Evolutionary conservation across 2,797 vertebrate genomes (phyloP).

Genomic region (Graptemys geographica): DNA sequence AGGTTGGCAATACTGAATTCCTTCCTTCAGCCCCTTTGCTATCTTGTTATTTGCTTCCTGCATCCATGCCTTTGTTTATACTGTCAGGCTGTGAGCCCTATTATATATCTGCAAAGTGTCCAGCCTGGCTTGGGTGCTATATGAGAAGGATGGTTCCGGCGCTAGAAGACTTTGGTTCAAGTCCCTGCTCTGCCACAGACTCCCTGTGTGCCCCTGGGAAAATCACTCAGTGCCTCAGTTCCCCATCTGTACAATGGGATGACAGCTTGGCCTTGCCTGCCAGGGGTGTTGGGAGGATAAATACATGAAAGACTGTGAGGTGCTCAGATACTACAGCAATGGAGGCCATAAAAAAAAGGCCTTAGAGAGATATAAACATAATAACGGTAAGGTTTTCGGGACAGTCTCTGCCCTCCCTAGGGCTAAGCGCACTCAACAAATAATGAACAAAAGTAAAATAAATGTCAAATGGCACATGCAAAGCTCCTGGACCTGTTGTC

Average conservation of each 20-base stretch:
- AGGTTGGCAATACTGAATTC: not conserved
- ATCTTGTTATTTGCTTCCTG: not conserved
- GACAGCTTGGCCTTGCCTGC: not conserved
- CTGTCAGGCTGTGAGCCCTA: not conserved
- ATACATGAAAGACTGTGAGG: constrained; percentile 35
- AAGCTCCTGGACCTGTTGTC: constrained; percentile 67
- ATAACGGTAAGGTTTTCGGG: constrained; percentile 45
- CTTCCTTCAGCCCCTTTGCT: not conserved
- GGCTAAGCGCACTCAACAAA: constrained; percentile 73
- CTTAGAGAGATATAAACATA: constrained; percentile 70
- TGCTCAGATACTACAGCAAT: constrained; percentile 59
- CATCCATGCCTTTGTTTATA: not conserved
- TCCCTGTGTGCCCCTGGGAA: not conserved
- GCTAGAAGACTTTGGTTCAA: not conserved
- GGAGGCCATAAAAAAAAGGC: constrained; percentile 56
- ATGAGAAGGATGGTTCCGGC: not conserved
- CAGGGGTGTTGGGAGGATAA: not conserved
- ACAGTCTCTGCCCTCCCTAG: not conserved
- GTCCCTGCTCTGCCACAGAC: not conserved
- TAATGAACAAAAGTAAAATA: constrained; percentile 71
- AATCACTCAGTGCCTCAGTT: not conserved
- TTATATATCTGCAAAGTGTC: not conserved
- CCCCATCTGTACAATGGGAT: constrained; percentile 42
- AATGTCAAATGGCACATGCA: constrained; percentile 72
- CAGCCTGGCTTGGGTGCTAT: not conserved